Base-by-base conservation (phyloP, 2,113 vertebrate genomes). In the Mirza zaza region DNA sequence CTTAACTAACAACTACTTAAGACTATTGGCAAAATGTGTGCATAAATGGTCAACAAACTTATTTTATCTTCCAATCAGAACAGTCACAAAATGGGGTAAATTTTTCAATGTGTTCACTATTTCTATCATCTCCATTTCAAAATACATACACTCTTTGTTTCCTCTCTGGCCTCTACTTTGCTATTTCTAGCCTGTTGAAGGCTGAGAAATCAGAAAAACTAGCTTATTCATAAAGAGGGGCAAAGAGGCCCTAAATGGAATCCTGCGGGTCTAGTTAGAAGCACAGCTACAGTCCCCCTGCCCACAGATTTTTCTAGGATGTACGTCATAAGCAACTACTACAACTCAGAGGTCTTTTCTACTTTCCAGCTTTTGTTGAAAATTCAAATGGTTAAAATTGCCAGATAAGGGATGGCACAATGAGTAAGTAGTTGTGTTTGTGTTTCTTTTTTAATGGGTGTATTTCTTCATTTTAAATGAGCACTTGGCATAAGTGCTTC, bases 391-490 rank as follows among this genome's bases (percentile, higher is more conserved):
- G 65, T 57, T 92, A 67, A 48, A 71, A 59, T 25, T 42, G 29
- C 55, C 81, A 94, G 85, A 61, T 32, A 91, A 61, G 20, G 36
- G 65, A 57, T 9, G 65, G 25, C 23, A 52, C 71, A 70, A 59
- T 82, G 59, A 94, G 29, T 50, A 59, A 82, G 20, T 11, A 50
- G 71, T 57, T 63, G 17, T 29, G 15, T 59, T 3, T 80, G 55
- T 86, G 52, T 63, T 88, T 93, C 67, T 86, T 50, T 67, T 88
- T 79, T 59, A 89, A 77, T 29, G 13, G 87, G 39, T 90, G 11
- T 59, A 94, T 87, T 82, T 96, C 65, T 91, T 83, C 59, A 52
- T 89, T 93, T 94, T 76, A 97, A 93, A 80, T 76, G 7, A 73
- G 18, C 57, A 67, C n/a, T 97, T 80, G 75, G 25, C 25, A 6